Base-by-base conservation (phyloP, 2,113 vertebrate genomes). In the Dinomys branickii region DNA sequence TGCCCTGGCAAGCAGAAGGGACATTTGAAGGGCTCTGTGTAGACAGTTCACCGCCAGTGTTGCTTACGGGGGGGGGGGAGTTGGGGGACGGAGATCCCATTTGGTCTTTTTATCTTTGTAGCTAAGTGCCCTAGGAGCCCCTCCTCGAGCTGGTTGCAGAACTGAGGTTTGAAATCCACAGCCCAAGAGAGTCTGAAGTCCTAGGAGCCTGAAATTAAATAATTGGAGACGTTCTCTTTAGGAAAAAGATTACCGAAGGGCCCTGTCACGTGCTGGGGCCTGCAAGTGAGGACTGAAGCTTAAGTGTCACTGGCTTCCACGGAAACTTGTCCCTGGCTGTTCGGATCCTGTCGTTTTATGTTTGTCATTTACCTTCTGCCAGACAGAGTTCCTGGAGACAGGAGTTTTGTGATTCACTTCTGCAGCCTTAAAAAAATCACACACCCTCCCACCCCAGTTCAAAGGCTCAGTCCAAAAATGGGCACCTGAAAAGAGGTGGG, bases 361-460 rank as follows among this genome's bases (percentile, higher is more conserved):
- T 38, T 56, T n/a, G 52, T 54, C 80, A 35, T 95, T 96, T 89
- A 56, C 56, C 28, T 85, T 12, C 56, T 82, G 33, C 0, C 8
- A 30, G n/a, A 82, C n/a, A 56, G 30, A 91, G 30, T 85, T 81
- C 24, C 58, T 90, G 67, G 44, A 17, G 30, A 78, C 2, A n/a
- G 44, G 69, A 88, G 33, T 22, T 24, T 92, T 88, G 9, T 94
- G 71, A 86, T 93, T 96, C 41, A 81, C 93, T 44, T 84, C 63
- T 89, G 61, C 41, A 65, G 19, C 59, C 26, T 61, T 26, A 61
- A 28, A 61, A 61, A 61, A 63, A 28, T 61, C 59, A 61, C 10
- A 61, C 13, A 4, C 63, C 63, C 14, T 13, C 63, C 63, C 14
- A 13, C 5, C 24, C 13, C 24, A 67, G 33, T 67, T 35, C 14